Percentiles rank a stretch among this genome's conserved stretches.
Evolutionary conservation across 2,113 vertebrate genomes (phyloP).

Genomic region (Poecilia latipinna): DNA sequence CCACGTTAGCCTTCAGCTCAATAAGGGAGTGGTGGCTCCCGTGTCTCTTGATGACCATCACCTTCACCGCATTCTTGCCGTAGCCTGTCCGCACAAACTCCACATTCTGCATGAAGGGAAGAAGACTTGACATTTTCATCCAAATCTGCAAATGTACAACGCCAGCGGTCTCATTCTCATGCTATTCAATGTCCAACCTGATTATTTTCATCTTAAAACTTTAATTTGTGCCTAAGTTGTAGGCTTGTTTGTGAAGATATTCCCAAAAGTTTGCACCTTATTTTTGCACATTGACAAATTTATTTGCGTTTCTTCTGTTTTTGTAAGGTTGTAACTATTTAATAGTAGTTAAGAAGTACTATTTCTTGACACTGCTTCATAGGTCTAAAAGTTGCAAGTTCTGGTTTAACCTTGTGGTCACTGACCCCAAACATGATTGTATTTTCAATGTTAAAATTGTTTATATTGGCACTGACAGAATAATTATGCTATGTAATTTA

Average conservation of each 20-base stretch:
- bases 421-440: slow-evolving; percentile 26
- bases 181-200: too few species aligned
- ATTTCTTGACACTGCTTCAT: not conserved
- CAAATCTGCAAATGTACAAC: not conserved
- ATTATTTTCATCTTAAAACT: too few species aligned
- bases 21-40: slow-evolving; percentile 85
- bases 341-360: not conserved
- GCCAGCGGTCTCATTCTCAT: not conserved
- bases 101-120: slow-evolving; percentile 77
- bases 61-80: slow-evolving; percentile 91
- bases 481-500: not conserved
- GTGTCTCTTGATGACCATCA: slow-evolving; percentile 84
- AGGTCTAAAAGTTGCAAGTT: not conserved
- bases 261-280: too few species aligned
- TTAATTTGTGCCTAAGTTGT: too few species aligned
- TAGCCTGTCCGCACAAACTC: slow-evolving; percentile 92
- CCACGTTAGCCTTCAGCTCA: slow-evolving; percentile 87
- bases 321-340: too few species aligned
- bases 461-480: not conserved
- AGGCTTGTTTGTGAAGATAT: too few species aligned
- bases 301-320: too few species aligned
- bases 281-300: not conserved
- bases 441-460: not conserved
- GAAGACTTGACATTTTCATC: not conserved
- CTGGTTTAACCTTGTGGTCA: not conserved